These are phyloP conservation scores for Tapirus terrestris DNA, from an alignment of 2,113 vertebrate species.

Conservation along the genomic window DNA sequence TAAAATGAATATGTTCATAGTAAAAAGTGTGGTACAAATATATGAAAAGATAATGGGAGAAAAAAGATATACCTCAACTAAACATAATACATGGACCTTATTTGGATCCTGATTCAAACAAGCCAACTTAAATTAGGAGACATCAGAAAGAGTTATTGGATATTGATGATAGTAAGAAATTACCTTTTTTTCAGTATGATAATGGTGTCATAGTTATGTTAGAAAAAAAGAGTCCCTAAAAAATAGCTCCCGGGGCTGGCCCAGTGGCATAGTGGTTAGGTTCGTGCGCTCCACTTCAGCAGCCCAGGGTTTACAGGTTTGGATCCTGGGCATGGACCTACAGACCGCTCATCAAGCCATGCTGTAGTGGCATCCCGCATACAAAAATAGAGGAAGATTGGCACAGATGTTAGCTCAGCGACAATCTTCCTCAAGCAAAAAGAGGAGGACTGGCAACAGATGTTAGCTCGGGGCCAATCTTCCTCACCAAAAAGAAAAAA, in stretches of 20 bases:
- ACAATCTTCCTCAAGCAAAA: too few relatives aligned
- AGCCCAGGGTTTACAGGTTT: too few relatives aligned
- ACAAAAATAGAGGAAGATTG: too few relatives aligned
- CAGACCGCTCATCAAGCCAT: too few relatives aligned
- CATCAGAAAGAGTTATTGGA: background rate
- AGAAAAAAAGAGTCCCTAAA: background rate
- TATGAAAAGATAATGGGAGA: background rate
- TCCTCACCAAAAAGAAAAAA: too few relatives aligned
- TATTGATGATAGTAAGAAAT: background rate
- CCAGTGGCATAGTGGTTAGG: too few relatives aligned
- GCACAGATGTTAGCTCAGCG: too few relatives aligned
- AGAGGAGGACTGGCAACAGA: too few relatives aligned
- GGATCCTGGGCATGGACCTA: too few relatives aligned
- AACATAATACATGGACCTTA: background rate
- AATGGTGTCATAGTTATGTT: background rate
- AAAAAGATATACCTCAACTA: background rate
- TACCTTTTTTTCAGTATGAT: background rate
- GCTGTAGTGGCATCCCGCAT: too few relatives aligned
- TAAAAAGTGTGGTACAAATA: background rate
- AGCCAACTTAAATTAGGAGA: background rate
- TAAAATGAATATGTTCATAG: slow-evolving; percentile 1
- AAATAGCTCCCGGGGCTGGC: background rate
- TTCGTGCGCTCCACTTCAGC: too few relatives aligned
- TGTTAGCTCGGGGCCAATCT: too few relatives aligned
- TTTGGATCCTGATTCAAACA: background rate